A percentile compares a stretch with the other conserved stretches of the same genome.
These are phyloP conservation scores for Phycodurus eques DNA, from an alignment of 2,113 vertebrate genomes.

Conservation along the genomic window DNA sequence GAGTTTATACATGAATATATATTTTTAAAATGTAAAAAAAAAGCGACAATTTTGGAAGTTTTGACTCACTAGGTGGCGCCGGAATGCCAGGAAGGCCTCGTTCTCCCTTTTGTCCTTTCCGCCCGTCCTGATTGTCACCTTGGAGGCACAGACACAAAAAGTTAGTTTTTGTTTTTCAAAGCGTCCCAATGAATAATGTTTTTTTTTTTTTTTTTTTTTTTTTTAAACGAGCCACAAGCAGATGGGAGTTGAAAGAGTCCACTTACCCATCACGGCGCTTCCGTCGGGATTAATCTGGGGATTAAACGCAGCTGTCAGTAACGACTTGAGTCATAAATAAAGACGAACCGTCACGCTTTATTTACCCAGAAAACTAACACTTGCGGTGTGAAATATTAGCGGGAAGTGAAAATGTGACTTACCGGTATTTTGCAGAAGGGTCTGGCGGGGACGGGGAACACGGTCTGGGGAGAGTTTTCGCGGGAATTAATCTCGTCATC, in stretches of 20 bases:
- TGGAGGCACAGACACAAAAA: conserved; percentile 8
- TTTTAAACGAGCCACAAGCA: no score
- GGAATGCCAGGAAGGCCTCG: conserved; percentile 81
- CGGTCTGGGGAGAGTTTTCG: conserved; percentile 72
- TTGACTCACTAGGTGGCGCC: conserved; percentile 76
- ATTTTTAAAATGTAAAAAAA: not conserved
- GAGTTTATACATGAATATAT: not conserved
- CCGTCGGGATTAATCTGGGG: conserved; percentile 55
- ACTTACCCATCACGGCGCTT: conserved; percentile 42
- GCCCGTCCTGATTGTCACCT: conserved; percentile 58
- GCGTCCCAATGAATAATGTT: no score
- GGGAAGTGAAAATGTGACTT: conserved; percentile 65
- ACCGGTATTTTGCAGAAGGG: conserved; percentile 91
- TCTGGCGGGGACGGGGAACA: conserved; percentile 86
- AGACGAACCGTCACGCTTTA: no score
- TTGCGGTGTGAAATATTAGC: not conserved
- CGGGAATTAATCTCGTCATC: conserved; percentile 8
- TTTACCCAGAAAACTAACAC: no score
- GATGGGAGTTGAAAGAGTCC: no score
- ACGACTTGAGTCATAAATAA: not conserved
- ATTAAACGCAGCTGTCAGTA: conserved; percentile 12
- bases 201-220: no score
- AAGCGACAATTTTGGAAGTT: not conserved
- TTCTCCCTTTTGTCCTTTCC: conserved; percentile 90
- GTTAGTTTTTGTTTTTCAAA: not conserved